These are phyloP conservation scores for Neotoxoptera formosana DNA, from an alignment of 1,140 invertebrate species.

Conservation along the genomic window DNA sequence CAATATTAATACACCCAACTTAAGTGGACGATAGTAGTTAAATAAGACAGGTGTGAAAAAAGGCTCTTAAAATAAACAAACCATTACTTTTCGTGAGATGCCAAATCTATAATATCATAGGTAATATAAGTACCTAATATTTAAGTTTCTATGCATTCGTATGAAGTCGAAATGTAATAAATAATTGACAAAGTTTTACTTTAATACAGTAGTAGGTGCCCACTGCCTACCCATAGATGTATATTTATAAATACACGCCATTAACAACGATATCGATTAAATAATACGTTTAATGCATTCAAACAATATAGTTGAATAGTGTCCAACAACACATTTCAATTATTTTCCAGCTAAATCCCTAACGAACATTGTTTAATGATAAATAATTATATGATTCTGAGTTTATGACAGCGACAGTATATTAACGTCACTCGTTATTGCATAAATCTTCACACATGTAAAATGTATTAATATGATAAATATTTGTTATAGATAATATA, in stretches of 20 bases:
- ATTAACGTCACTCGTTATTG: not conserved
- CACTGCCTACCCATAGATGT: not conserved
- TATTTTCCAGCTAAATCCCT: not conserved
- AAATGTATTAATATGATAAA: not conserved
- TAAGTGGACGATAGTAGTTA: no score
- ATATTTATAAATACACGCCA: not conserved
- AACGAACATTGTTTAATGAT: not conserved
- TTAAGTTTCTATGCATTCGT: not conserved
- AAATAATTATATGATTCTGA: not conserved
- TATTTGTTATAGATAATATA: not conserved
- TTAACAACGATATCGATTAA: not conserved
- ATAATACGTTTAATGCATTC: not conserved
- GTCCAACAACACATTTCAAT: not conserved
- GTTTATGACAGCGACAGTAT: not conserved
- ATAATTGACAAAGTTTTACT: not conserved
- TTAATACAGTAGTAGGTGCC: not conserved
- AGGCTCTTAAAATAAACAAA: not conserved
- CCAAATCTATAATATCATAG: not conserved
- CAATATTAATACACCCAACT: no score
- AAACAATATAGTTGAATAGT: not conserved
- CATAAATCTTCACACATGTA: not conserved
- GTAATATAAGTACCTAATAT: not conserved
- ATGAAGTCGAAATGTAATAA: not conserved
- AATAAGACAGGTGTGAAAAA: not conserved
- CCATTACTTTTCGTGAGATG: not conserved